Base-by-base conservation (phyloP, 2,888 invertebrate species). In the Cryptus armator region DNA sequence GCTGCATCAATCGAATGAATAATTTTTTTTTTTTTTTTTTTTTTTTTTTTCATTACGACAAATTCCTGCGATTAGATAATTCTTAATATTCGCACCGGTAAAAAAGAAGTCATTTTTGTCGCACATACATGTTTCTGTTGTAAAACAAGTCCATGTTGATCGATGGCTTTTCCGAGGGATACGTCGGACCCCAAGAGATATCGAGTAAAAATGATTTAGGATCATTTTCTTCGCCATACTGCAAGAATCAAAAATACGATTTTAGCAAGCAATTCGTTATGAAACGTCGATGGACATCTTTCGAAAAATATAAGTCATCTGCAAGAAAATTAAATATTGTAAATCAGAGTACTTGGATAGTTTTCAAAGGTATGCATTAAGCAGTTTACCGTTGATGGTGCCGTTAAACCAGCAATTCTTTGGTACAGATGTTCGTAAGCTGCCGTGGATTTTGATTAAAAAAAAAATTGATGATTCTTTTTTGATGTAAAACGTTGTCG, bases 71-170 rank as follows among this genome's bases (percentile, higher is more conserved):
- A 70, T 9, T 16, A 67, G 48, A 43, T n/a, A 78, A 67, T 77
- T 64, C 53, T 56, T 37, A 16, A 51, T 48, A 37, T 48, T 37
- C 14, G n/a, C 24, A 10, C 37, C 37, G 7, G 9, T 16, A 29
- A 16, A 62, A 64, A 53, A 14, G 10, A 59, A 71, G 5, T 68
- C 16, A 3, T 0, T 84, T 66, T 81, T 78, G 72, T 67, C 59
- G 32, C 64, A 96, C 97, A 96, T 95, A 98, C 98, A 99, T 94
- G 93, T 97, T 97, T 92, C 97, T 97, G 94, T 99, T 99, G 93
- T 98, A 99, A 94, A 99, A 99, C 51, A 97, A 96, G 89, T 98
- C 97, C 95, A 99, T 95, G 94, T 97, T 98, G 84, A 99, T 95
- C 37, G 92, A 94, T 12, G 99, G 99, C 88, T 96, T 95, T 64